Evolutionary conservation across 2,888 invertebrate genomes (phyloP), one percentile per base, ranked within the genome.

Genomic region (Melieria picta): DNA sequence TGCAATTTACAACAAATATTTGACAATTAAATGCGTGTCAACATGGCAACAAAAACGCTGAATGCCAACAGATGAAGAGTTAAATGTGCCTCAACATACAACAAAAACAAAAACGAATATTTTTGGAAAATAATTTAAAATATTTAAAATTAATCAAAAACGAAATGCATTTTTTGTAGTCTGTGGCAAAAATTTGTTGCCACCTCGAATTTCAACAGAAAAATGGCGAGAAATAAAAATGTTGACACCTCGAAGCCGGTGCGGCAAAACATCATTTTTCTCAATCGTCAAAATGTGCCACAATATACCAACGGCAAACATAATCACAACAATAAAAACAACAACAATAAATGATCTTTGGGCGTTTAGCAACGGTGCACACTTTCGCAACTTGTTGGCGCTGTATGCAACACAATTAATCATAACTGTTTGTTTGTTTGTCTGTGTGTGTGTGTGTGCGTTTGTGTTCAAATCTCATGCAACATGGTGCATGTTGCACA

Each of bases 361-460:
- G 43, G 43, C 52, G 60, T 61, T 67, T 60, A 43, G 60, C 52
- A 67, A 11, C 45, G 6, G 13, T 7, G 56, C 4, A 55, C 9
- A 42, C n/a, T 67, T 67, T 57, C 57, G 58, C 58, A 66, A 67
- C 67, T 42, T 67, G 60, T 67, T 67, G 45, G 60, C 67, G 52
- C 50, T 30, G 30, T 30, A 30, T 30, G 30, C 30, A 30, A 30
- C 30, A 30, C 30, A 30, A 30, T 30, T 30, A 30, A 30, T 30
- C 30, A 30, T 30, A 30, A 30, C 30, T 30, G 30, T 30, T 30
- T n/a, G n/a, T n/a, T n/a, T n/a, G n/a, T n/a, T n/a, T n/a, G n/a
- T n/a, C n/a, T n/a, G n/a, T n/a, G n/a, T n/a, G n/a, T n/a, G n/a
- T n/a, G n/a, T n/a, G n/a, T n/a, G n/a, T n/a, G n/a, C n/a, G n/a